Evolutionary conservation across 2,113 vertebrate species (phyloP), one percentile per base, ranked within the genome.

Genomic region (Zapornia atra): DNA sequence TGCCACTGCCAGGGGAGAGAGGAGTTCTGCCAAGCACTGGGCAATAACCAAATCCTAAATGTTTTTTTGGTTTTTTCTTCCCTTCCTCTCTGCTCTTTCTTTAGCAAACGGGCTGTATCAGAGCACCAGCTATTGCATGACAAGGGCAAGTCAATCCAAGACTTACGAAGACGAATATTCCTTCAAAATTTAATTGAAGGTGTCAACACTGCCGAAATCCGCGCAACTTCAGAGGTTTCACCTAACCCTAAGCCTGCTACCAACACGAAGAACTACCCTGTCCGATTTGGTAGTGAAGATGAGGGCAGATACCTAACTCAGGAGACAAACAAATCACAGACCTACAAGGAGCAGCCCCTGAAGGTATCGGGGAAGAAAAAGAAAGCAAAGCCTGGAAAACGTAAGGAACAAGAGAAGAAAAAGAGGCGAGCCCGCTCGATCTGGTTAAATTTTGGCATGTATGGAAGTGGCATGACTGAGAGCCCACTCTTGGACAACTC

Each of bases 81-180:
- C 24, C 46, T 42, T 88, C 15, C 13, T 40, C 12, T 83, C 61
- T 87, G 81, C 63, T 82, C 64, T 90, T 73, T 60, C 84, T 85
- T 77, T 63, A 99, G 99, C 97, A 99, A 98, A 97, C 98, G 99
- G 51, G 99, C 99, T 5, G 99, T 99, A 87, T 99, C 99, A 34
- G 99, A 99, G 59, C 99, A 99, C 88, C 99, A 99, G 98, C 98
- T 99, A 33, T 97, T 99, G 97, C 99, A 99, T 20, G 99, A 99
- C 98, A 99, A 99, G 86, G 98, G 99, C 25, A 98, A 99, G 84
- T 98, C 99, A 56, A 97, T 99, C 86, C 99, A 99, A 88, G 99
- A 99, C 66, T 95, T 98, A 65, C 98, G 99, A 89, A 98, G 99
- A 56, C 98, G 98, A 33, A 98, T 98, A 94, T 99, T 99, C 98